Evolutionary conservation across 2,888 invertebrate species (phyloP), one percentile per base, ranked within the genome.

Genomic region (Cheilosia vernalis): DNA sequence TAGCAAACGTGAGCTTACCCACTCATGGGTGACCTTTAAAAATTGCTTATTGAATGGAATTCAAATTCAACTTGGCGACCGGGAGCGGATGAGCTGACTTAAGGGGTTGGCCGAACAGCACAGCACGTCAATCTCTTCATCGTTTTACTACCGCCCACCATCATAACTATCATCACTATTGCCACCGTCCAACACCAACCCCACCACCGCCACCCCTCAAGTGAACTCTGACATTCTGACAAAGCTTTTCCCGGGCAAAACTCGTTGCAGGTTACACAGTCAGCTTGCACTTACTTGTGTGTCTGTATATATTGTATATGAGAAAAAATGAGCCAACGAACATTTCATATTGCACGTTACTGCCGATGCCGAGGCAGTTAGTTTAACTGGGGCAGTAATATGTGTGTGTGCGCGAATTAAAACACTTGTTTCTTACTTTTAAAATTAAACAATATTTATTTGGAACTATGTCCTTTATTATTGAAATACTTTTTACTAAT

Each of bases 231-330:
- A 84, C 83, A 84, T 84, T 84, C 53, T 69, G 73, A 51, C 69
- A 79, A 84, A 84, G 83, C 83, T 84, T 84, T 83, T 84, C 83
- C 83, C 83, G 83, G 83, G 83, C 47, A 79, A 78, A 84, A 72
- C 61, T 78, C 61, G 55, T 77, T 72, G 15, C 55, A 61, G 49
- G 72, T 72, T 83, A 51, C 13, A 51, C 15, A 44, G 61, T 63
- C 27, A 67, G 79, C 67, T 79, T 79, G 79, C 73, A 83, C 44
- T 72, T 66, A 30, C 69, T 78, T 42, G 72, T 47, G 72, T 77
- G 67, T 51, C 78, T 79, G 69, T 53, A 69, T 63, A 9, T 30
- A 9, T 30, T 63, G 5, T 30, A 9, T 30, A 30, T 30, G 30
- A 9, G 70, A 55, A 66, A 66, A 66, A 67, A 70, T 30, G 60